Evolutionary conservation across 1,140 invertebrate species (phyloP).

Genomic region (Anastrepha obliqua): DNA sequence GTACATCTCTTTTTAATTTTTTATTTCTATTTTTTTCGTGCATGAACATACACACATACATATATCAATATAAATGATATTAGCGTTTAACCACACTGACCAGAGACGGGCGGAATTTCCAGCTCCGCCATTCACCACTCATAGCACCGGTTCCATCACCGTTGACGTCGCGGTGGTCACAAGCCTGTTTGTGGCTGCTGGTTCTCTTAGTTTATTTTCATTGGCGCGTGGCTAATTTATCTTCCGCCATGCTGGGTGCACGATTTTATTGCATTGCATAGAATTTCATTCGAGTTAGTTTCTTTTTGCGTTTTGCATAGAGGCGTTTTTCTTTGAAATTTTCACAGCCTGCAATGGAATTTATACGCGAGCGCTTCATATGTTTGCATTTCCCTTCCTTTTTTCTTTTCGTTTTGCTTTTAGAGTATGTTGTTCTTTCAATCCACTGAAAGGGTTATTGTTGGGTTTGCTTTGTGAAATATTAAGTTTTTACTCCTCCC

Average conservation of each 20-base stretch:
- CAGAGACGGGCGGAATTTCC: neutral
- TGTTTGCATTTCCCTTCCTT: neutral
- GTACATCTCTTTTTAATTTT: too few species aligned
- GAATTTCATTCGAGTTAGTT: conserved; percentile 13
- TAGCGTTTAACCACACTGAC: neutral
- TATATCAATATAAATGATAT: conserved; percentile 16
- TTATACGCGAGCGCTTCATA: conserved; percentile 15
- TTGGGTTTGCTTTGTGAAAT: neutral
- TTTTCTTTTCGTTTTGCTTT: neutral
- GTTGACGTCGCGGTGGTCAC: neutral
- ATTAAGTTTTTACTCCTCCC: neutral
- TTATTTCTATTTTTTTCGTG: neutral
- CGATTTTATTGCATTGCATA: conserved; percentile 43
- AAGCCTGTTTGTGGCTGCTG: conserved; percentile 18
- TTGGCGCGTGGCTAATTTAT: conserved; percentile 32
- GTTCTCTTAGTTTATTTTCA: conserved; percentile 2
- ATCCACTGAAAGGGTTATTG: neutral
- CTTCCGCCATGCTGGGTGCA: conserved; percentile 27
- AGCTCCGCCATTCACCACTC: neutral
- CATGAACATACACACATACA: neutral
- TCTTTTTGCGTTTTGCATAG: conserved; percentile 16
- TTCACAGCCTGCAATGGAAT: neutral
- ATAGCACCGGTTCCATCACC: conserved; percentile 4
- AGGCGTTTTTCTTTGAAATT: conserved; percentile 1
- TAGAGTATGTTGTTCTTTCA: too few species aligned